These are phyloP conservation scores for Ageneiosus marmoratus DNA, from an alignment of 2,113 vertebrate genomes.

Conservation along the genomic window DNA sequence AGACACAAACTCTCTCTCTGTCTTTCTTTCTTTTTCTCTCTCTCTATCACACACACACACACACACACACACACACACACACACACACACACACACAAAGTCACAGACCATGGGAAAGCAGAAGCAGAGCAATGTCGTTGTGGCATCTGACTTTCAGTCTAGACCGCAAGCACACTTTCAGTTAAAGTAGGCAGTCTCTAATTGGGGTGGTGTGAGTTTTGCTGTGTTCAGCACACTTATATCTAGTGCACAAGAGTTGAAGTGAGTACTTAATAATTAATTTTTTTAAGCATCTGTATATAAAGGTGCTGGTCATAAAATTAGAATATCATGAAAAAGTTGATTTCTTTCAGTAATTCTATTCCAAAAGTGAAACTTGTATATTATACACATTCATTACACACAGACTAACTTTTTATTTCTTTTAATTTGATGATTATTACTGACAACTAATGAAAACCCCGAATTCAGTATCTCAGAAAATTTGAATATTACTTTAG, in stretches of 20 bases:
- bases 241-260: not conserved
- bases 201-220: not conserved
- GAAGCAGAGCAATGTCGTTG: slow-evolving; percentile 46
- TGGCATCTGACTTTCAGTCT: slow-evolving; percentile 51
- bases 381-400: no score
- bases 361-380: no score
- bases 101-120: slow-evolving; percentile 54
- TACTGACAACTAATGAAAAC: no score
- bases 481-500: no score
- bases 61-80: slow-evolving; percentile 8
- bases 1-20: slow-evolving; percentile 32
- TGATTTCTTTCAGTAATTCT: no score
- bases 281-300: not conserved
- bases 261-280: not conserved
- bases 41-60: slow-evolving; percentile 13
- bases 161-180: slow-evolving; percentile 49
- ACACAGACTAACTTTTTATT: no score
- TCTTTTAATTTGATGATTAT: no score
- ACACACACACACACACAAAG: slow-evolving; percentile 31
- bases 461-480: no score
- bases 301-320: no score
- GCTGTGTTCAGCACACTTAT: not conserved
- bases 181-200: slow-evolving; percentile 36
- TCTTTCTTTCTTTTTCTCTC: no score
- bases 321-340: no score